Evolutionary conservation across 2,888 invertebrate species (phyloP).

Genomic region (Schizaphis graminum): DNA sequence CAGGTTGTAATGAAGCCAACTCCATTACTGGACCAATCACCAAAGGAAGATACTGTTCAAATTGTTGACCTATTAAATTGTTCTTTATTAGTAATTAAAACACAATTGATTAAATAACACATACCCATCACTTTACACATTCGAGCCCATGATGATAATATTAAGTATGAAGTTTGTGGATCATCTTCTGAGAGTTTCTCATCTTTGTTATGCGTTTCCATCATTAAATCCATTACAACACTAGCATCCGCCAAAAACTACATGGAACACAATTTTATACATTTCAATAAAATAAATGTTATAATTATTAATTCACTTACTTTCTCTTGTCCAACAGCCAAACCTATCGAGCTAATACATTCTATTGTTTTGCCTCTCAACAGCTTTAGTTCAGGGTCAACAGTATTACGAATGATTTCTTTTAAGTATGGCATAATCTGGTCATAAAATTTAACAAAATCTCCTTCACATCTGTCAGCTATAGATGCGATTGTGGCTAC

Average conservation of each 20-base stretch:
- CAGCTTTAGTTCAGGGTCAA: conserved; percentile 87
- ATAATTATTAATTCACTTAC: conserved; percentile 68
- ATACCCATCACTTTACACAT: no score
- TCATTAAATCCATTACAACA: conserved; percentile 94
- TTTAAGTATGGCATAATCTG: no score
- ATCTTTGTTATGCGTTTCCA: no score
- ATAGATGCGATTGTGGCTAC: no score
- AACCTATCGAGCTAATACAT: conserved; percentile 96
- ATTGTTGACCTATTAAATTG: no score
- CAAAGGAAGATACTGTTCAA: conserved; percentile 91
- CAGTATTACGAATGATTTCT: conserved; percentile 96
- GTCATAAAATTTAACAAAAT: no score
- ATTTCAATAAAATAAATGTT: conserved; percentile 59
- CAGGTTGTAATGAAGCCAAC: conserved; percentile 93
- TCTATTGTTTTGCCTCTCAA: conserved; percentile 98
- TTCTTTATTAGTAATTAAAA: no score
- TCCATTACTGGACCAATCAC: conserved; percentile 96
- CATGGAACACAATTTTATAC: conserved; percentile 39
- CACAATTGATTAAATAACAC: no score
- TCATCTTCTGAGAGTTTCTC: no score
- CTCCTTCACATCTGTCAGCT: no score
- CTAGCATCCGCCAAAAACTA: conserved; percentile 90
- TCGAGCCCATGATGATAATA: no score
- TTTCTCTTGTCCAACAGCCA: conserved; percentile 72
- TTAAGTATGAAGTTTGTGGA: no score